phyloP scores from a whole-genome alignment of 2,113 vertebrate genomes.

The Tupaia chinensis region DNA sequence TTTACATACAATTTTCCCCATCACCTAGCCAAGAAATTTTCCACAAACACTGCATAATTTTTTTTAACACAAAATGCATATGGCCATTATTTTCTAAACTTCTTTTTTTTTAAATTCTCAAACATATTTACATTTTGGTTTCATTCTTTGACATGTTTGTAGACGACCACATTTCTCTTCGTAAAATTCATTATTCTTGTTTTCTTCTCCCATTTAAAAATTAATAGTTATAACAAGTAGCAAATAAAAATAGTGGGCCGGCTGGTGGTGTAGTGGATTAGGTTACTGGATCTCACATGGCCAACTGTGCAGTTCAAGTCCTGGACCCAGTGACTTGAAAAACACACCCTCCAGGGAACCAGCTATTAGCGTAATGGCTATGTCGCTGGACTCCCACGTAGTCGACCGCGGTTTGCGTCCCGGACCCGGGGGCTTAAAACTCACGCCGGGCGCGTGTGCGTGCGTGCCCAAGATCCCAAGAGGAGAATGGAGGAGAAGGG shows the following conservation, averaged over 20 bases:
- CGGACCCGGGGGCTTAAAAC: too few species aligned
- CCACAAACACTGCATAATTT: background rate
- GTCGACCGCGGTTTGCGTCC: too few species aligned
- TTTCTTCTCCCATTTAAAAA: background rate
- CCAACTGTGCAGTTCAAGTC: too few species aligned
- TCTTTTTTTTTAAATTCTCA: background rate
- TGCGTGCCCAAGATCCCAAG: too few species aligned
- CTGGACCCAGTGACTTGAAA: too few species aligned
- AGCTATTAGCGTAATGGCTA: too few species aligned
- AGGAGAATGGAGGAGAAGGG: too few species aligned
- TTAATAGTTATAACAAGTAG: background rate
- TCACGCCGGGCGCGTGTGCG: too few species aligned
- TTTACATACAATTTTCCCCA: conserved; percentile 3
- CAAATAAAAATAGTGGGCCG: background rate
- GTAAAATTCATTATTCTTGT: background rate
- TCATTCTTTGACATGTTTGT: conserved; percentile 3
- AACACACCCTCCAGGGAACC: too few species aligned
- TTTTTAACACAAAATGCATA: background rate
- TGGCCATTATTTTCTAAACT: background rate
- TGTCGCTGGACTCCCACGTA: too few species aligned
- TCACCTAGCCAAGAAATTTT: conserved; percentile 17
- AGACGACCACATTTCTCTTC: conserved; percentile 34
- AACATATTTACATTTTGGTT: background rate
- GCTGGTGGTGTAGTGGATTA: too few species aligned
- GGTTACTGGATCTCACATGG: too few species aligned